These are phyloP conservation scores for Sebastes umbrosus DNA, from an alignment of 2,797 vertebrate species.

Conservation along the genomic window DNA sequence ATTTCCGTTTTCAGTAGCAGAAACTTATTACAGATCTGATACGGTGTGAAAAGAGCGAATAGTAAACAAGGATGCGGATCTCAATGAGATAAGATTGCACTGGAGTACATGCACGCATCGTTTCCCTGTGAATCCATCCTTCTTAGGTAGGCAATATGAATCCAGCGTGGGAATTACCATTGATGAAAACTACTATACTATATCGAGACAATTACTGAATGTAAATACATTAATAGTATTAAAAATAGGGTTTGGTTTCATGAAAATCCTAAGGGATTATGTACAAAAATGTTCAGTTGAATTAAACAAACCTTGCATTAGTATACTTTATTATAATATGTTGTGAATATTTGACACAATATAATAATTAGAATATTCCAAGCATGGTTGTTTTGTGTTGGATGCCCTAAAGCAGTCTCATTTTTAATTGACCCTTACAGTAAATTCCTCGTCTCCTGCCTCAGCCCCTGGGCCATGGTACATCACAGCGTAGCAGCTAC, in stretches of 20 bases:
- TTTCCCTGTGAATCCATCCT: neutral
- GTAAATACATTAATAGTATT: neutral
- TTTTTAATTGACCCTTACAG: neutral
- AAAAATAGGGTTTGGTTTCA: neutral
- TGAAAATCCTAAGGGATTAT: neutral
- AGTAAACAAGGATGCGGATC: neutral
- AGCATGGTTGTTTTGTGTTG: neutral
- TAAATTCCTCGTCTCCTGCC: slow-evolving; percentile 11
- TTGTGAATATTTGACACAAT: neutral
- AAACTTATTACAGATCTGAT: neutral
- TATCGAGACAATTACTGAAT: neutral
- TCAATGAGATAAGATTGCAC: neutral
- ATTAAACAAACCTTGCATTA: neutral
- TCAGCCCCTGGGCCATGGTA: slow-evolving; percentile 79
- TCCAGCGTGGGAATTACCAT: neutral
- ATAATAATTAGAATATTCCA: neutral
- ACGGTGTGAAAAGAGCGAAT: neutral
- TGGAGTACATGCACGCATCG: neutral
- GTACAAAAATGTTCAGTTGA: neutral
- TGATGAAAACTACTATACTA: neutral
- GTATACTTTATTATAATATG: neutral
- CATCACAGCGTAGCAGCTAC: slow-evolving; percentile 66
- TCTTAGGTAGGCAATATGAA: neutral
- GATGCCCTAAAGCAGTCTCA: neutral
- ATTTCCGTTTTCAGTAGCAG: neutral